Conservation (phyloP, 2,113 vertebrate genomes). For the Mirounga angustirostris region DNA sequence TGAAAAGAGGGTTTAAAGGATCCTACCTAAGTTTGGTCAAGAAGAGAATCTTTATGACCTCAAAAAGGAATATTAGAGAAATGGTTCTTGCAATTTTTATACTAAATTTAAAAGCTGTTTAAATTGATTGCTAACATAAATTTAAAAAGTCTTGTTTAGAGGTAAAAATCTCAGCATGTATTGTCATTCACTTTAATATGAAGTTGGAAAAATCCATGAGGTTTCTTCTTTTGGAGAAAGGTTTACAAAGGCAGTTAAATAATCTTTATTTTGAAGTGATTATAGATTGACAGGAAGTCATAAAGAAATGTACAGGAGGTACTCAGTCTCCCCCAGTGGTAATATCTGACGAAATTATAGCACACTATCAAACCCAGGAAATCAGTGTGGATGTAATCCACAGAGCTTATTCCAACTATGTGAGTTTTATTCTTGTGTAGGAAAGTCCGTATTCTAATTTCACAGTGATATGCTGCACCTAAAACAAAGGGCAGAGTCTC, state of each 20-base stretch:
- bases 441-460: neutral
- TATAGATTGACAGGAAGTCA: neutral
- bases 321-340: neutral
- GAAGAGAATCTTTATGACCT: neutral
- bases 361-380: neutral
- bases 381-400: neutral
- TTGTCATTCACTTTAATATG: neutral
- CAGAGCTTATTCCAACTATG: neutral
- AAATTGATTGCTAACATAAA: neutral
- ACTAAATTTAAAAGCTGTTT: neutral
- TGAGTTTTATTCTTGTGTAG: neutral
- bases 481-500: neutral
- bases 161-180: neutral
- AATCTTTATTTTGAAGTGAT: neutral
- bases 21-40: neutral
- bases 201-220: neutral
- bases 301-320: neutral
- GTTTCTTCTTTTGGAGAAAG: neutral
- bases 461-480: neutral
- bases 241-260: neutral
- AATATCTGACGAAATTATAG: neutral
- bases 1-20: neutral
- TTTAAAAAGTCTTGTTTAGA: neutral
- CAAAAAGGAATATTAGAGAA: neutral
- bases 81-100: neutral